Conservation (phyloP, 2,888 invertebrate species). For the Dilophus febrilis region DNA sequence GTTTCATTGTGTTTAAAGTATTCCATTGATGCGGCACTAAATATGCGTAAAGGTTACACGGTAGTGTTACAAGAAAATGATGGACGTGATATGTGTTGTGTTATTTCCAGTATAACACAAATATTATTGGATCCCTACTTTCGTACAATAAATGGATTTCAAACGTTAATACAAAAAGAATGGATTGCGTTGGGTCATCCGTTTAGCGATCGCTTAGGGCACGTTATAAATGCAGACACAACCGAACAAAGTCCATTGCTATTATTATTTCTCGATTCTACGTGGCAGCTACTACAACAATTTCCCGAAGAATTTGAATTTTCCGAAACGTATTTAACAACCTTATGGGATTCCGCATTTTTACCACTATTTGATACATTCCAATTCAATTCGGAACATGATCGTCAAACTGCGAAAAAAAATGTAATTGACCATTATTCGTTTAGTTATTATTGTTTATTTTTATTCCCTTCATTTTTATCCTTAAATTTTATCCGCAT, state of each 20-base stretch:
- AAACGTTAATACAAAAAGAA: slow-evolving; percentile 82
- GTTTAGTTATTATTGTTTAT: too few species aligned
- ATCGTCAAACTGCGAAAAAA: slow-evolving; percentile 46
- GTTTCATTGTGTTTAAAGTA: slow-evolving; percentile 61
- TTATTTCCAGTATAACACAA: slow-evolving; percentile 75
- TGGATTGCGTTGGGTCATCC: slow-evolving; percentile 90
- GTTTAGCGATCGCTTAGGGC: slow-evolving; percentile 49
- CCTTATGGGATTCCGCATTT: slow-evolving; percentile 79
- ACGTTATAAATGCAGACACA: slow-evolving; percentile 40
- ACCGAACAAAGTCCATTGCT: slow-evolving; percentile 69
- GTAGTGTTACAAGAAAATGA: slow-evolving; percentile 81
- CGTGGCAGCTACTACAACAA: slow-evolving; percentile 80
- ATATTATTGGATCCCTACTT: slow-evolving; percentile 69
- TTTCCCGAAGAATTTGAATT: slow-evolving; percentile 82
- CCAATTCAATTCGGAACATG: slow-evolving; percentile 72
- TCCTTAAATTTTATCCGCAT: background rate
- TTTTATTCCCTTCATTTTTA: background rate
- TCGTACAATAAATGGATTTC: slow-evolving; percentile 73
- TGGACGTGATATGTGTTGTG: slow-evolving; percentile 74
- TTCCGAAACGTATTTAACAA: slow-evolving; percentile 80
- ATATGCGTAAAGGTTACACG: slow-evolving; percentile 45
- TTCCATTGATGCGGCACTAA: slow-evolving; percentile 52
- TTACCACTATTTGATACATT: slow-evolving; percentile 85
- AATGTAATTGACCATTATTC: slow-evolving; percentile 36
- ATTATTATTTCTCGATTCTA: slow-evolving; percentile 81